A percentile compares a stretch with the other conserved stretches of the same genome.
phyloP scores from a whole-genome alignment of 2,797 vertebrate genomes.

The Muscicapa comitata region DNA sequence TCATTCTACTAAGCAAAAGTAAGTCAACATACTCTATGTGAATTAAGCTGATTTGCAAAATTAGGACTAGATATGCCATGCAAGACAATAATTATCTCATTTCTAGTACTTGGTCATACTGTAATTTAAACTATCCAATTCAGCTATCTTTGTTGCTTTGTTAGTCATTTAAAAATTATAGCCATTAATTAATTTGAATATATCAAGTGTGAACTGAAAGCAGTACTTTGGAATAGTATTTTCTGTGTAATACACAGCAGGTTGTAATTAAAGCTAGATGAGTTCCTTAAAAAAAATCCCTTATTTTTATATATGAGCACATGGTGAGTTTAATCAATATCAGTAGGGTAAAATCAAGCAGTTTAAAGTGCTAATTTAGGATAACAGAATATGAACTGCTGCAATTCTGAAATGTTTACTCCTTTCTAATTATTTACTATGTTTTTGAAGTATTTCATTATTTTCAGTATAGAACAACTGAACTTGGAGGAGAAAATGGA shows the following conservation, averaged over 20 bases:
- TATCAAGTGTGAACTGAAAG: conserved; percentile 26
- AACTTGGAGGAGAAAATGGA: not conserved
- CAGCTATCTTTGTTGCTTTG: conserved; percentile 36
- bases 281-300: not conserved
- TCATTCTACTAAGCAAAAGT: not conserved
- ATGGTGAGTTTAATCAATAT: conserved; percentile 18
- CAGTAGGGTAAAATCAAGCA: conserved; percentile 26
- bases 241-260: conserved; percentile 12
- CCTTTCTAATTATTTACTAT: not conserved
- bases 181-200: conserved; percentile 49
- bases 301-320: conserved; percentile 20
- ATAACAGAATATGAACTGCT: not conserved
- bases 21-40: not conserved
- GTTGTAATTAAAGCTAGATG: conserved; percentile 33
- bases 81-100: conserved; percentile 37
- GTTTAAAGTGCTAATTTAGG: conserved; percentile 35
- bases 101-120: conserved; percentile 27
- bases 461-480: not conserved
- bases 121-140: conserved; percentile 19
- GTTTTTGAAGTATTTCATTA: not conserved
- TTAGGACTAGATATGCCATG: not conserved
- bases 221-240: conserved; percentile 4
- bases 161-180: conserved; percentile 50
- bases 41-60: conserved; percentile 8
- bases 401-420: conserved; percentile 2